A percentile compares a stretch with the other conserved stretches of the same genome.
These are phyloP conservation scores for Drosophila lacteicornis DNA, from an alignment of 1,140 invertebrate genomes.

Conservation along the genomic window DNA sequence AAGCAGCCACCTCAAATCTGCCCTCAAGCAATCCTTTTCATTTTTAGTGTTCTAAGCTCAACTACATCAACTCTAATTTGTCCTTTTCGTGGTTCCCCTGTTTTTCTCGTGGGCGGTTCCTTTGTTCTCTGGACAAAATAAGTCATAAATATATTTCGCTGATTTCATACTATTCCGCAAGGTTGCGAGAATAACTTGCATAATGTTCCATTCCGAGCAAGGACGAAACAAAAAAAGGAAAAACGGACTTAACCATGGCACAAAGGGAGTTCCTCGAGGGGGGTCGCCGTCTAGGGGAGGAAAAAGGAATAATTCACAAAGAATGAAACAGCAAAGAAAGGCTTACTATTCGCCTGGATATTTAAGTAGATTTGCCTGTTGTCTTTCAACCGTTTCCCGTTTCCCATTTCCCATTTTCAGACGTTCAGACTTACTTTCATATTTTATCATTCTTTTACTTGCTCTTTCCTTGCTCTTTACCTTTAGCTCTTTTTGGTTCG, in stretches of 20 bases:
- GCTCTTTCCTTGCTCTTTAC: conserved; percentile 35
- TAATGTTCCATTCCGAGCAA: conserved; percentile 28
- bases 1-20: conserved; percentile 2
- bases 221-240: conserved; percentile 27
- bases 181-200: conserved; percentile 62
- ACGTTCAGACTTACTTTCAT: conserved; percentile 55
- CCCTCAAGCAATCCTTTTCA: neutral
- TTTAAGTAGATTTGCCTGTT: conserved; percentile 80
- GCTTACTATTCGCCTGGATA: conserved; percentile 74
- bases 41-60: conserved; percentile 2
- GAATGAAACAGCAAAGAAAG: conserved; percentile 60
- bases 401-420: conserved; percentile 10
- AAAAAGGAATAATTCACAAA: conserved; percentile 38
- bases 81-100: conserved; percentile 5
- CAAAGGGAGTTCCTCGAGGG: conserved; percentile 27
- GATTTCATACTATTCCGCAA: conserved; percentile 59
- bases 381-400: conserved; percentile 52
- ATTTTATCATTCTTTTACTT: conserved; percentile 66
- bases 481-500: conserved; percentile 46
- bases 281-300: conserved; percentile 6
- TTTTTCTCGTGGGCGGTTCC: conserved; percentile 4
- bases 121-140: conserved; percentile 58
- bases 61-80: conserved; percentile 22
- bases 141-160: conserved; percentile 75
- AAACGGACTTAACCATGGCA: conserved; percentile 44